Base-by-base conservation (phyloP, 2,113 vertebrate species). In the Zosterops lateralis region DNA sequence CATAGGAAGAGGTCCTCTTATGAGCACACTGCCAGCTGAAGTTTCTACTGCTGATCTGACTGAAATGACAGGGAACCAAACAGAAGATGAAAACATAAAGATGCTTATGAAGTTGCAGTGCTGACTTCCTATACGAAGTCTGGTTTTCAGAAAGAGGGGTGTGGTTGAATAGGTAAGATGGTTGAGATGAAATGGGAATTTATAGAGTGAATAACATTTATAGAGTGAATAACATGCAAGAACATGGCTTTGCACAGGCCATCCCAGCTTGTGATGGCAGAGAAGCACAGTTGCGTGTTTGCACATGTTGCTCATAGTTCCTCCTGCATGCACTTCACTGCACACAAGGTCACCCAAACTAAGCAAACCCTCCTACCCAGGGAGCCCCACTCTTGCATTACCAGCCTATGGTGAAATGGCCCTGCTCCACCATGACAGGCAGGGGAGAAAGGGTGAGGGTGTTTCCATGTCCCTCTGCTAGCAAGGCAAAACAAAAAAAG, bases 401-500 rank as follows among this genome's bases (percentile, higher is more conserved):
- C 28, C 56, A 78, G 47, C 56, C 68, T 17, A 24, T 6, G 19
- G 53, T 38, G 47, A 47, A 67, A 60, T n/a, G 60, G 22, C 17
- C 68, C 51, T 6, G 10, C 50, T 88, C 62, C n/a, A 60, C 56
- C 26, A 28, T 2, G 54, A 57, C 50, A 87, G 36, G 54, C 0
- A 0, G 31, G 57, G n/a, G 21, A 57, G 47, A 73, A 89, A 76
- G 36, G 31, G 31, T 60, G 9, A 14, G 38, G 17, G 3, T 77
- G 74, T 60, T 79, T 89, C 61, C 66, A n/a, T 45, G 17, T 47
- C 38, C 18, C 19, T 40, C 31, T 70, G 54, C 44, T 68, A 72
- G 40, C 29, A 25, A 22, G 34, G 44, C 20, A 31, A 75, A 96
- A 93, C 92, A 96, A 94, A 87, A 87, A n/a, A 82, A 10, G 72